phyloP scores from a whole-genome alignment of 2,113 vertebrate genomes.

The Clarias magur region DNA sequence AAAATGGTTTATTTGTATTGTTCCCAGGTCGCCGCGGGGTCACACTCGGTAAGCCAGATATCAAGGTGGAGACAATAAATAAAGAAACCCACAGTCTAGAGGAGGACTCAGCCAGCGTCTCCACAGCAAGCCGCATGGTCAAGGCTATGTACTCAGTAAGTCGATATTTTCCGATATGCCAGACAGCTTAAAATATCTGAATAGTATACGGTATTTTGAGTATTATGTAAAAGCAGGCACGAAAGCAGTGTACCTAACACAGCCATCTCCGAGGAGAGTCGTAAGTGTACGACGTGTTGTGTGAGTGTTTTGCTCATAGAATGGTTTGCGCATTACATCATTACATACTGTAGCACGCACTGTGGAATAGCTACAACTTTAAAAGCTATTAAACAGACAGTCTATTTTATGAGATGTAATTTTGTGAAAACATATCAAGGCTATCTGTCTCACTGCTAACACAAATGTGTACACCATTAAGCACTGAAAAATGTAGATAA shows the following conservation, averaged over 20 bases:
- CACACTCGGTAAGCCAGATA: slow-evolving; percentile 91
- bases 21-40: slow-evolving; percentile 90
- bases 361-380: neutral
- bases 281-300: neutral
- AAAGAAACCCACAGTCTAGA: slow-evolving; percentile 92
- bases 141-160: slow-evolving; percentile 98
- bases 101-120: slow-evolving; percentile 89
- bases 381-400: neutral
- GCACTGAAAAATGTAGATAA: neutral
- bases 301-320: neutral
- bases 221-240: no score
- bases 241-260: neutral
- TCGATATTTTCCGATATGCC: neutral
- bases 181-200: neutral
- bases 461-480: neutral
- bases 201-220: neutral
- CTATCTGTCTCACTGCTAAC: neutral
- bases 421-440: neutral
- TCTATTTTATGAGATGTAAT: neutral
- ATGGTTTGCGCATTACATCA: neutral
- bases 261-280: neutral
- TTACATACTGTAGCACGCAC: neutral
- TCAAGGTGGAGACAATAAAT: slow-evolving; percentile 97
- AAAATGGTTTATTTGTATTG: slow-evolving; percentile 23
- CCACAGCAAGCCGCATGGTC: slow-evolving; percentile 93